Evolutionary conservation across 1,140 invertebrate species (phyloP).

Genomic region (Callitettix versicolor): DNA sequence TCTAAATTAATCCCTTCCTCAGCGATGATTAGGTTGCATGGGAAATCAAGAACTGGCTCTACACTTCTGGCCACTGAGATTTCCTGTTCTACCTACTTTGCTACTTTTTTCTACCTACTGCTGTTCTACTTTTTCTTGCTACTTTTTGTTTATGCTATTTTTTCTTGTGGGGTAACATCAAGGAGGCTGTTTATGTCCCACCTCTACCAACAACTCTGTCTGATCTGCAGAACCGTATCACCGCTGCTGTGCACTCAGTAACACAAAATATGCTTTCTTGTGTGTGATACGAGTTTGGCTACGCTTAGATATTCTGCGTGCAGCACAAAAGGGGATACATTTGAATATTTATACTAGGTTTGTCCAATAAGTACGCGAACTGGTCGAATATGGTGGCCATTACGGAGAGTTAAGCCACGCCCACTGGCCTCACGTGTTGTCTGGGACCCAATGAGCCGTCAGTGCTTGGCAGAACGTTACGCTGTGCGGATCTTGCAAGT

Average conservation of each 20-base stretch:
- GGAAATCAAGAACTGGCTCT: not conserved
- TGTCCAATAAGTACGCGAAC: no score
- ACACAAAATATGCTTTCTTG: not conserved
- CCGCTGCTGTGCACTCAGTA: not conserved
- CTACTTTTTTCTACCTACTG: no score
- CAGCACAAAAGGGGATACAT: not conserved
- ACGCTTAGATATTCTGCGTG: not conserved
- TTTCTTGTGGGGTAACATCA: conserved; percentile 25
- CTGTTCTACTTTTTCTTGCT: no score
- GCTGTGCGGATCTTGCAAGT: no score
- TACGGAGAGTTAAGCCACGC: no score
- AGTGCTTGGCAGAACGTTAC: no score
- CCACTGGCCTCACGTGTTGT: no score
- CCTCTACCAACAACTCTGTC: not conserved
- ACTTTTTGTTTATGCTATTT: no score
- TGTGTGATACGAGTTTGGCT: not conserved
- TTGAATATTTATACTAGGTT: not conserved
- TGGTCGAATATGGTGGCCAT: no score
- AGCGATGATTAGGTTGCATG: not conserved
- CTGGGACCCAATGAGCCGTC: no score
- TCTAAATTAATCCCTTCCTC: not conserved
- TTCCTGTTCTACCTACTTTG: no score
- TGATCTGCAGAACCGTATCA: not conserved
- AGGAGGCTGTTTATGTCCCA: conserved; percentile 20
- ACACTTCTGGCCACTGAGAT: not conserved